Evolutionary conservation across 1,140 invertebrate species (phyloP).

Genomic region (Drosophila pachea): DNA sequence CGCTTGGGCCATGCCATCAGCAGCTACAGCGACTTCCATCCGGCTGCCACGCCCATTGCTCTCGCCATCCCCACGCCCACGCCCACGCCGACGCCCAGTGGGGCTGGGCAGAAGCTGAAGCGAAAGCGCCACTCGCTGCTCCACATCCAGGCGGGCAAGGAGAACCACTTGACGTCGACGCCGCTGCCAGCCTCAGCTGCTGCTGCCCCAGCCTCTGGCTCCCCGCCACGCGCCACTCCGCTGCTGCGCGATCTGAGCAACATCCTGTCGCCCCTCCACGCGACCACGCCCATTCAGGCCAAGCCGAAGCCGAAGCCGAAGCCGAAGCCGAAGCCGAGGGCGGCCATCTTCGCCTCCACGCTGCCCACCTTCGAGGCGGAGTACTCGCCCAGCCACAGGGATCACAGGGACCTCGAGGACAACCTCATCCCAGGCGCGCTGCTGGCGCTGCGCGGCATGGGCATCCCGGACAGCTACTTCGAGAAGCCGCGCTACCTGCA

Average conservation of each 20-base stretch:
- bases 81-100: background rate
- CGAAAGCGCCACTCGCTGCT: slow-evolving; percentile 43
- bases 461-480: slow-evolving; percentile 76
- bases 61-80: no score
- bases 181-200: slow-evolving; percentile 50
- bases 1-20: background rate
- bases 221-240: slow-evolving; percentile 24
- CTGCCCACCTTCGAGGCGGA: slow-evolving; percentile 70
- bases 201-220: background rate
- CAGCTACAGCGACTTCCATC: slow-evolving; percentile 50
- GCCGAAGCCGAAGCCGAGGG: background rate
- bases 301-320: slow-evolving; percentile 1
- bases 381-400: slow-evolving; percentile 69
- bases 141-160: slow-evolving; percentile 45
- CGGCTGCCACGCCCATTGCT: slow-evolving; percentile 6
- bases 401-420: slow-evolving; percentile 5
- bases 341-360: slow-evolving; percentile 44
- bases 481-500: slow-evolving; percentile 74
- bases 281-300: slow-evolving; percentile 12
- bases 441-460: slow-evolving; percentile 69
- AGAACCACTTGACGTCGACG: slow-evolving; percentile 73
- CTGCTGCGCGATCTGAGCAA: slow-evolving; percentile 69
- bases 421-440: slow-evolving; percentile 63
- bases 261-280: slow-evolving; percentile 44
- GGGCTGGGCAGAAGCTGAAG: slow-evolving; percentile 24